A percentile compares a stretch with the other conserved stretches of the same genome.
Evolutionary conservation across 1,140 invertebrate genomes (phyloP).

Genomic region (Aphelenchoides avenae): DNA sequence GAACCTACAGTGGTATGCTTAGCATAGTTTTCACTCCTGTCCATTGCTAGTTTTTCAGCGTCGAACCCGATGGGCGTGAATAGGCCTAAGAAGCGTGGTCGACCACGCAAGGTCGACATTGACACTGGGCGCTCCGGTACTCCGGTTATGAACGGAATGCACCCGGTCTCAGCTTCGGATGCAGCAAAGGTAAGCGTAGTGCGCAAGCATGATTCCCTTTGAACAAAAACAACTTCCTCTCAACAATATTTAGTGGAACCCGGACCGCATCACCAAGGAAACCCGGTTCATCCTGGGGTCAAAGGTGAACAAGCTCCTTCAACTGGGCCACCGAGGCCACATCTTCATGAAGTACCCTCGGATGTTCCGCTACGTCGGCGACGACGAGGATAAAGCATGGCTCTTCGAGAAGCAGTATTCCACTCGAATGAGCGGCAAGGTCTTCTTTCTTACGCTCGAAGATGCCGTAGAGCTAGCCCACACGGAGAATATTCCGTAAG

Average conservation of each 20-base stretch:
- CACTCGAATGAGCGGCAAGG: constrained; percentile 41
- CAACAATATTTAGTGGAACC: constrained; percentile 40
- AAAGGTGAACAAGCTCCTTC: constrained; percentile 42
- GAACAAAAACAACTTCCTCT: too few species aligned
- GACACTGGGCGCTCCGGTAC: constrained; percentile 43
- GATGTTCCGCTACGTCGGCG: constrained; percentile 46
- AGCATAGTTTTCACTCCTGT: too few species aligned
- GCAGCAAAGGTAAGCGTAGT: constrained; percentile 41
- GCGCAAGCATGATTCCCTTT: too few species aligned
- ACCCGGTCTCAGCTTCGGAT: constrained; percentile 33
- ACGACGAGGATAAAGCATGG: constrained; percentile 48
- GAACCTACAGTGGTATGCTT: not conserved
- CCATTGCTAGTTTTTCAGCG: not conserved
- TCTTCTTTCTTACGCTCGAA: constrained; percentile 42
- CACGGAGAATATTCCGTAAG: constrained; percentile 35
- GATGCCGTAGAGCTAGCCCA: constrained; percentile 40
- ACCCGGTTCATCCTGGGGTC: constrained; percentile 40
- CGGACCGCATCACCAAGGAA: constrained; percentile 29
- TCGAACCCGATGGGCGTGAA: constrained; percentile 5
- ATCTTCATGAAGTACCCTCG: constrained; percentile 46
- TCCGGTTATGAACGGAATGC: constrained; percentile 41
- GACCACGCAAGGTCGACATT: constrained; percentile 45
- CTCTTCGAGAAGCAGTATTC: constrained; percentile 36
- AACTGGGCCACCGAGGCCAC: constrained; percentile 36
- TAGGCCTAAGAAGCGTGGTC: constrained; percentile 42